phyloP scores from a whole-genome alignment of 2,797 vertebrate species.

The Gymnothorax reevesii region DNA sequence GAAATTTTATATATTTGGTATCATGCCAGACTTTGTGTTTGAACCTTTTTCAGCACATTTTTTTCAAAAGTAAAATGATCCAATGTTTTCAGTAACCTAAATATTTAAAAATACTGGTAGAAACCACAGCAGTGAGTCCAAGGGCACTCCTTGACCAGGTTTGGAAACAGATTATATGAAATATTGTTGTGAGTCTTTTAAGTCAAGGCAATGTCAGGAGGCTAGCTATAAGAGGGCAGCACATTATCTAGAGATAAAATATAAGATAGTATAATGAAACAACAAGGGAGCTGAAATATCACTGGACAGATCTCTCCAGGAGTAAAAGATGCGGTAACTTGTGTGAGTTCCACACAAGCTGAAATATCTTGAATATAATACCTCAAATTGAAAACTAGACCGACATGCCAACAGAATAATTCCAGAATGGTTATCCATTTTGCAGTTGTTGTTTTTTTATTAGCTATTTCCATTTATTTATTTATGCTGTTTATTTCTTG shows the following conservation, averaged over 20 bases:
- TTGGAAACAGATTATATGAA: not conserved
- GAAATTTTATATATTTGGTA: not conserved
- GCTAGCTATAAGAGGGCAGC: not conserved
- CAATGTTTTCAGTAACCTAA: not conserved
- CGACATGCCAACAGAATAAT: conserved; percentile 75
- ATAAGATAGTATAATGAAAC: conserved; percentile 30
- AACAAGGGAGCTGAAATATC: conserved; percentile 64
- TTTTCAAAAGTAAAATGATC: not conserved
- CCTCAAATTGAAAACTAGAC: conserved; percentile 79
- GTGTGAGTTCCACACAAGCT: conserved; percentile 51
- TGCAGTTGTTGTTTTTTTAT: conserved; percentile 69
- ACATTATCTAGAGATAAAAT: not conserved
- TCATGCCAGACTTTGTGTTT: not conserved
- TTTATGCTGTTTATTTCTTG: conserved; percentile 74
- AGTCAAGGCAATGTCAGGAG: conserved; percentile 9
- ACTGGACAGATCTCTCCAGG: conserved; percentile 60
- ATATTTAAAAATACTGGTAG: not conserved
- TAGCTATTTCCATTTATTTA: conserved; percentile 75
- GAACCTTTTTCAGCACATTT: not conserved
- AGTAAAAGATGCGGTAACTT: conserved; percentile 19
- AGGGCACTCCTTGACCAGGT: not conserved
- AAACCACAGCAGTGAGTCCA: not conserved
- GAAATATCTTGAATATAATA: conserved; percentile 74
- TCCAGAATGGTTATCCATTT: conserved; percentile 72
- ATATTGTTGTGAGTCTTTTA: not conserved